These are phyloP conservation scores for Ictalurus punctatus DNA, from an alignment of 2,113 vertebrate genomes.

Conservation along the genomic window DNA sequence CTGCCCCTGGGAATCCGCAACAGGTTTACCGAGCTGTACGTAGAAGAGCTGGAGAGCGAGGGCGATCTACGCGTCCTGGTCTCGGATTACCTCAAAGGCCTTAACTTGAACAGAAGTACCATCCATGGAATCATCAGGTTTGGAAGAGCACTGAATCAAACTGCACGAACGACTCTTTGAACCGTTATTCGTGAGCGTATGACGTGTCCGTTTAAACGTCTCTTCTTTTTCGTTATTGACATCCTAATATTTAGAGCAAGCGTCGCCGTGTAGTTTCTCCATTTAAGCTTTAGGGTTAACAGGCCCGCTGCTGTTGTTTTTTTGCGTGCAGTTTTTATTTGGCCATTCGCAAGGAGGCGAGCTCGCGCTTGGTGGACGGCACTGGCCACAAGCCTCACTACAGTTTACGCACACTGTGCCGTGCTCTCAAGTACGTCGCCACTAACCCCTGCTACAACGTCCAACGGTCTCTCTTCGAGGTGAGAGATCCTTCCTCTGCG, in stretches of 20 bases:
- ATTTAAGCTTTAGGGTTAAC: not conserved
- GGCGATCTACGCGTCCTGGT: constrained; percentile 87
- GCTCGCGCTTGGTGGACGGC: constrained; percentile 82
- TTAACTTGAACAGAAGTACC: constrained; percentile 80
- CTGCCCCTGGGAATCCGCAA: constrained; percentile 95
- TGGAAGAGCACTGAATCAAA: constrained; percentile 26
- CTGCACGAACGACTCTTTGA: not conserved
- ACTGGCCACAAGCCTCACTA: constrained; percentile 93
- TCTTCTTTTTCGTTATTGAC: not conserved
- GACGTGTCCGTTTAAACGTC: not conserved
- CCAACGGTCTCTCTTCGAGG: constrained; percentile 94
- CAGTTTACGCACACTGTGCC: constrained; percentile 91
- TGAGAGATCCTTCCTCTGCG: constrained; percentile 48
- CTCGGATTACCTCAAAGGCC: constrained; percentile 86
- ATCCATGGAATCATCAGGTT: constrained; percentile 92
- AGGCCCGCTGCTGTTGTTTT: not conserved
- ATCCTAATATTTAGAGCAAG: no score
- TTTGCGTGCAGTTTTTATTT: constrained; percentile 84
- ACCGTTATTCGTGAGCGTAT: not conserved
- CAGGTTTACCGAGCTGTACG: constrained; percentile 94
- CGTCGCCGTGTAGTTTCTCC: not conserved
- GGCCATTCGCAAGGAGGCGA: constrained; percentile 81
- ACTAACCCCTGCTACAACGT: constrained; percentile 84
- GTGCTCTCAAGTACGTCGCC: constrained; percentile 86
- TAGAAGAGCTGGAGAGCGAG: constrained; percentile 91